Percentiles rank a stretch among this genome's conserved stretches.
Evolutionary conservation across 2,113 vertebrate genomes (phyloP).

Genomic region (Actenoides hombroni): DNA sequence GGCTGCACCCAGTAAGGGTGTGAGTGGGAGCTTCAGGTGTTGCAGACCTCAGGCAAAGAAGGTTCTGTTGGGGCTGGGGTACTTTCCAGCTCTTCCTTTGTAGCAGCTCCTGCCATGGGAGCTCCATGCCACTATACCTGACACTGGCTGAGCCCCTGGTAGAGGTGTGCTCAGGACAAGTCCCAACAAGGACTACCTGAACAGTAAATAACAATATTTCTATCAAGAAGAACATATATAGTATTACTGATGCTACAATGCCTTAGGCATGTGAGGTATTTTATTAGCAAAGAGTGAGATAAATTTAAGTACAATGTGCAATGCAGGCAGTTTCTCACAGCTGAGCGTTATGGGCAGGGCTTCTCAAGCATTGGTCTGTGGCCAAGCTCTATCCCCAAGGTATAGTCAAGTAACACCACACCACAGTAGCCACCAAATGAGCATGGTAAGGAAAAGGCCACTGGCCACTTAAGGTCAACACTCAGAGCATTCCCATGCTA

Average conservation of each 20-base stretch:
- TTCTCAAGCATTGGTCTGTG: neutral
- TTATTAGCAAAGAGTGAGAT: neutral
- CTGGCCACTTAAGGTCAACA: neutral
- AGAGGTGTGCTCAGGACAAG: neutral
- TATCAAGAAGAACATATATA: neutral
- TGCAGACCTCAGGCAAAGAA: neutral
- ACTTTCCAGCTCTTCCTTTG: neutral
- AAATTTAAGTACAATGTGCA: neutral
- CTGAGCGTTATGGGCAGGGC: neutral
- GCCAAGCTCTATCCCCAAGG: neutral
- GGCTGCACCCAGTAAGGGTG: neutral
- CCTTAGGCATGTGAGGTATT: neutral
- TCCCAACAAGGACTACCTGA: neutral
- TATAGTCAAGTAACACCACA: neutral
- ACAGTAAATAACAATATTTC: neutral
- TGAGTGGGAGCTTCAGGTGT: neutral
- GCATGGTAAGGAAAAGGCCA: neutral
- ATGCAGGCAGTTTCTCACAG: neutral
- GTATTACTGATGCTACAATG: neutral
- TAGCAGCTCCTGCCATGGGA: neutral
- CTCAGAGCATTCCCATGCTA: neutral
- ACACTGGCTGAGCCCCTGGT: fast-evolving
- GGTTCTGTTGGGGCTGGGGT: too few species aligned
- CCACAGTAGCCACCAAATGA: neutral
- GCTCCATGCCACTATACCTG: neutral